A percentile compares a stretch with the other conserved stretches of the same genome.
Evolutionary conservation across 2,797 vertebrate genomes (phyloP).

Genomic region (Arrhamphus sclerolepis): DNA sequence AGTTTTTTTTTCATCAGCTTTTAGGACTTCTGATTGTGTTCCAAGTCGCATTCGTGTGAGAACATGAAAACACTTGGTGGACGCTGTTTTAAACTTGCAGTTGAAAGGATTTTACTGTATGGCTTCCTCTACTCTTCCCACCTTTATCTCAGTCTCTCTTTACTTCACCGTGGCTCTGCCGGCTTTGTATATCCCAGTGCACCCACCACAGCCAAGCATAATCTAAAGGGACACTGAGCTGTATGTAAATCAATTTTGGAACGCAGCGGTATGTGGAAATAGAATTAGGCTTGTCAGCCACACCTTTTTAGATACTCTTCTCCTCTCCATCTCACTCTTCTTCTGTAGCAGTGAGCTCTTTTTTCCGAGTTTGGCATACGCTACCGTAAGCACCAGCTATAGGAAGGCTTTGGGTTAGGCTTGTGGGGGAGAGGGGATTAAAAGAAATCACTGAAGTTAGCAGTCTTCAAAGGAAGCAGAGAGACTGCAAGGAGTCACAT

Average conservation of each 20-base stretch:
- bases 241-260: constrained; percentile 80
- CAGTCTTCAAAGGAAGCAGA: constrained; percentile 73
- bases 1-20: too few relatives aligned
- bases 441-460: constrained; percentile 75
- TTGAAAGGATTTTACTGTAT: constrained; percentile 43
- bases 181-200: constrained; percentile 46
- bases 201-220: constrained; percentile 52
- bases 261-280: constrained; percentile 72
- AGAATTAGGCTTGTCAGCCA: constrained; percentile 78
- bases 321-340: constrained; percentile 40
- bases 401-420: constrained; percentile 68
- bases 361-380: constrained; percentile 41
- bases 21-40: too few relatives aligned
- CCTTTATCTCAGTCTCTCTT: constrained; percentile 31
- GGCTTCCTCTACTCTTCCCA: constrained; percentile 24
- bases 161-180: constrained; percentile 42
- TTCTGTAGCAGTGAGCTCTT: constrained; percentile 36
- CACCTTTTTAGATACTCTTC: constrained; percentile 65
- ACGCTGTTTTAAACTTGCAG: constrained; percentile 36
- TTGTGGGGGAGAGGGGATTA: constrained; percentile 64
- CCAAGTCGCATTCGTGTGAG: too few relatives aligned
- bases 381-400: constrained; percentile 60
- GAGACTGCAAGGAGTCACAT: constrained; percentile 45
- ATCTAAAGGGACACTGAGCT: constrained; percentile 71
- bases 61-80: too few relatives aligned